A percentile compares a stretch with the other conserved stretches of the same genome.
Conservation (phyloP, 2,888 invertebrate species). For the Sthenelais limicola region DNA sequence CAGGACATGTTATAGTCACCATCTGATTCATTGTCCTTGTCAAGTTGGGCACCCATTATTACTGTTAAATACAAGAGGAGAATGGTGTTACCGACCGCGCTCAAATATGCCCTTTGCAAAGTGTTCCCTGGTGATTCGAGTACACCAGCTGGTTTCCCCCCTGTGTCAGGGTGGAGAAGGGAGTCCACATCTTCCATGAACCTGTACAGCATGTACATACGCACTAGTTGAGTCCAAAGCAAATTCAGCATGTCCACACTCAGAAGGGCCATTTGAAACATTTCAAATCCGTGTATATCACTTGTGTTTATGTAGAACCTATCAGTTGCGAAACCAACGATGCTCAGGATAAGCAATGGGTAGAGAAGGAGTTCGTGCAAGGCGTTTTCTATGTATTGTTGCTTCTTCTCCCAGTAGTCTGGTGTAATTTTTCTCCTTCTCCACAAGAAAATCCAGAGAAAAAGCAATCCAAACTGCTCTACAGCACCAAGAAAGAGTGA, state of each 20-base stretch:
- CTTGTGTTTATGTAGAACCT: conserved; percentile 34
- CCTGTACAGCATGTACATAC: conserved; percentile 45
- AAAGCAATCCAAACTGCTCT: conserved; percentile 34
- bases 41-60: conserved; percentile 41
- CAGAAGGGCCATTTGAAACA: conserved; percentile 42
- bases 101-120: conserved; percentile 41
- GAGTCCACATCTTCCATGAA: conserved; percentile 43
- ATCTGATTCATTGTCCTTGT: conserved; percentile 42
- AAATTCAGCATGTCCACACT: conserved; percentile 42
- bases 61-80: conserved; percentile 37
- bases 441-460: conserved; percentile 17
- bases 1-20: conserved; percentile 24
- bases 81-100: conserved; percentile 44
- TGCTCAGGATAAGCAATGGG: conserved; percentile 42
- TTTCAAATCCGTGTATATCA: conserved; percentile 17
- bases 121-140: conserved; percentile 4
- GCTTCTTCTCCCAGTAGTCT: conserved; percentile 39
- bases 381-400: conserved; percentile 49
- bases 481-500: conserved; percentile 39
- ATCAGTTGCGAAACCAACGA: conserved; percentile 47
- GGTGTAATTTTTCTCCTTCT: conserved; percentile 23
- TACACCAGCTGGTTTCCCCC: neutral
- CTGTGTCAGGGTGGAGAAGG: conserved; percentile 18
- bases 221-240: conserved; percentile 35
- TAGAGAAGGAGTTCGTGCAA: conserved; percentile 47